Percentiles rank a stretch among this genome's conserved stretches.
phyloP scores from a whole-genome alignment of 1,140 invertebrate genomes.

The Neomicropteryx cornuta region DNA sequence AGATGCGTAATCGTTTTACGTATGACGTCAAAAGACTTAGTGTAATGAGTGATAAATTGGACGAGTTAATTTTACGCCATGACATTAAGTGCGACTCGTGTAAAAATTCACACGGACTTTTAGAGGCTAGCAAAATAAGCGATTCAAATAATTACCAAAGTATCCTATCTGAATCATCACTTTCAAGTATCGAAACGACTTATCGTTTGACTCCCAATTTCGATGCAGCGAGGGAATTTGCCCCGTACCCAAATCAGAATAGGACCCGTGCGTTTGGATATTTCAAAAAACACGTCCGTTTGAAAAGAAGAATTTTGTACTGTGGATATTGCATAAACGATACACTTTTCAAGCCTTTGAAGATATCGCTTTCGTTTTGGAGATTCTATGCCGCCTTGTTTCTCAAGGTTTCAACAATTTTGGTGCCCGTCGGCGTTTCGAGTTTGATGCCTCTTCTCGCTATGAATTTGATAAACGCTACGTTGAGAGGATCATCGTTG shows the following conservation, averaged over 20 bases:
- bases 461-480: conserved; percentile 23
- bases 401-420: conserved; percentile 25
- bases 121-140: too few species aligned
- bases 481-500: conserved; percentile 27
- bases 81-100: conserved; percentile 6
- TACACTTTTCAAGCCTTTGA: conserved; percentile 33
- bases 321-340: conserved; percentile 31
- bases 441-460: conserved; percentile 27
- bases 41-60: conserved; percentile 33
- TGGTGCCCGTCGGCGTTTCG: conserved; percentile 24
- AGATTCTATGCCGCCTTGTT: conserved; percentile 35
- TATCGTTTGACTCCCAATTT: conserved; percentile 33
- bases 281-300: conserved; percentile 30
- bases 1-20: conserved; percentile 21
- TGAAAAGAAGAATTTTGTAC: conserved; percentile 24
- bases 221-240: conserved; percentile 25
- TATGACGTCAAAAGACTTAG: conserved; percentile 36
- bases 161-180: conserved; percentile 18
- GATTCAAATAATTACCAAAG: conserved; percentile 21
- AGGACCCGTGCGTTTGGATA: conserved; percentile 29
- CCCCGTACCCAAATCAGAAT: conserved; percentile 24
- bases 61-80: conserved; percentile 32
- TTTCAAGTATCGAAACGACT: conserved; percentile 27
- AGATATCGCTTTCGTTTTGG: conserved; percentile 30
- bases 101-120: too few species aligned